These are phyloP conservation scores for Antheraea mylitta DNA, from an alignment of 1,140 invertebrate species.

Conservation along the genomic window DNA sequence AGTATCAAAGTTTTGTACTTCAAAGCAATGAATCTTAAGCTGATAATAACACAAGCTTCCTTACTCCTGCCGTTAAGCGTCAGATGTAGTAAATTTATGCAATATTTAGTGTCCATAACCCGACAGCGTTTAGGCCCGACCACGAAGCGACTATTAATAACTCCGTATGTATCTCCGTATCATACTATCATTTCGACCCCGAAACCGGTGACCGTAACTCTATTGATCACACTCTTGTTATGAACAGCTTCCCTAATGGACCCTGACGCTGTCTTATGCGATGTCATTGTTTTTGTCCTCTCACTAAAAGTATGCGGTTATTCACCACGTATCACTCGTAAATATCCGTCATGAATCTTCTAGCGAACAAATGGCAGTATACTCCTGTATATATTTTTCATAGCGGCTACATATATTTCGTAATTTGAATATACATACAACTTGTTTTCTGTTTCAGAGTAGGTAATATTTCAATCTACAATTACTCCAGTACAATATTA, in stretches of 20 bases:
- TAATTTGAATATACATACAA: neutral
- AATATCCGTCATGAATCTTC: slow-evolving; percentile 26
- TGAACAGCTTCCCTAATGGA: slow-evolving; percentile 61
- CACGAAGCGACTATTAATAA: slow-evolving; percentile 57
- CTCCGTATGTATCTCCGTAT: slow-evolving; percentile 39
- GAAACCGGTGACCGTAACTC: slow-evolving; percentile 41
- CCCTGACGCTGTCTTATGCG: slow-evolving; percentile 43
- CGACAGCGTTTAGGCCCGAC: slow-evolving; percentile 34
- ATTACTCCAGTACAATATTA: no score
- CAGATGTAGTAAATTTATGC: slow-evolving; percentile 27
- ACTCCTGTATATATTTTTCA: neutral
- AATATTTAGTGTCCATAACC: slow-evolving; percentile 33
- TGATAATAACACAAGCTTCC: neutral
- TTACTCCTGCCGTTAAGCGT: slow-evolving; percentile 13
- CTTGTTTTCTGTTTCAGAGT: no score
- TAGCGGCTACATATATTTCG: neutral
- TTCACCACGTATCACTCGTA: slow-evolving; percentile 28
- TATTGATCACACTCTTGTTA: slow-evolving; percentile 69
- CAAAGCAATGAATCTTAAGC: neutral
- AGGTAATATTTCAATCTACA: no score
- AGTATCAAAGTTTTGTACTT: neutral
- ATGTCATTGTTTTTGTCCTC: slow-evolving; percentile 57
- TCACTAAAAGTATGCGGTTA: slow-evolving; percentile 37
- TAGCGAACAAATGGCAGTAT: neutral
- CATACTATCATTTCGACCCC: slow-evolving; percentile 37